Percentiles rank a stretch among this genome's conserved stretches.
Conservation (phyloP, 2,113 vertebrate species). For the Oostethus manadensis region DNA sequence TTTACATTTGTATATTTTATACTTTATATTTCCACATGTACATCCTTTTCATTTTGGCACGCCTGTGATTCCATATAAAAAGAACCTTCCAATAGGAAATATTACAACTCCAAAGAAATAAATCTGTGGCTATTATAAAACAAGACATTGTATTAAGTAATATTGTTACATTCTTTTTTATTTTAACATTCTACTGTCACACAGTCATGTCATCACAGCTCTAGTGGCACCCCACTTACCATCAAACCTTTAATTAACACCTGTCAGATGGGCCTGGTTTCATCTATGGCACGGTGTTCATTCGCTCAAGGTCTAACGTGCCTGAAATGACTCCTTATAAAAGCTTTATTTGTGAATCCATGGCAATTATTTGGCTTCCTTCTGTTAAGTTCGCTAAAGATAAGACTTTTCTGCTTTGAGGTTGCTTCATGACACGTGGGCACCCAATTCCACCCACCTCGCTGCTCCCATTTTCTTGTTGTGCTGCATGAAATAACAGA, state of each 20-base stretch:
- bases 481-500: slow-evolving; percentile 13
- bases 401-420: slow-evolving; percentile 25
- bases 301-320: slow-evolving; percentile 37
- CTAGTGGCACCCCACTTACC: slow-evolving; percentile 5
- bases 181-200: too few relatives aligned
- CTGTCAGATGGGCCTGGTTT: slow-evolving; percentile 17
- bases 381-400: slow-evolving; percentile 26
- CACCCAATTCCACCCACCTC: slow-evolving; percentile 27
- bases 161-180: too few relatives aligned
- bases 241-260: slow-evolving; percentile 36
- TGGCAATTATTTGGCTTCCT: slow-evolving; percentile 12
- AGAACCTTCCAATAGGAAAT: too few relatives aligned
- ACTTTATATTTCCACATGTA: too few relatives aligned
- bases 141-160: too few relatives aligned
- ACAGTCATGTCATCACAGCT: slow-evolving; percentile 28
- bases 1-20: too few relatives aligned
- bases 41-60: too few relatives aligned
- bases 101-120: too few relatives aligned
- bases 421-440: slow-evolving; percentile 26
- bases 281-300: slow-evolving; percentile 40
- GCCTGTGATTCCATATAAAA: too few relatives aligned
- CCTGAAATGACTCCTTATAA: slow-evolving; percentile 15
- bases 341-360: slow-evolving; percentile 22
- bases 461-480: slow-evolving; percentile 30
- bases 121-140: too few relatives aligned